Evolutionary conservation across 2,797 vertebrate species (phyloP).

Genomic region (Distichodus sexfasciatus): DNA sequence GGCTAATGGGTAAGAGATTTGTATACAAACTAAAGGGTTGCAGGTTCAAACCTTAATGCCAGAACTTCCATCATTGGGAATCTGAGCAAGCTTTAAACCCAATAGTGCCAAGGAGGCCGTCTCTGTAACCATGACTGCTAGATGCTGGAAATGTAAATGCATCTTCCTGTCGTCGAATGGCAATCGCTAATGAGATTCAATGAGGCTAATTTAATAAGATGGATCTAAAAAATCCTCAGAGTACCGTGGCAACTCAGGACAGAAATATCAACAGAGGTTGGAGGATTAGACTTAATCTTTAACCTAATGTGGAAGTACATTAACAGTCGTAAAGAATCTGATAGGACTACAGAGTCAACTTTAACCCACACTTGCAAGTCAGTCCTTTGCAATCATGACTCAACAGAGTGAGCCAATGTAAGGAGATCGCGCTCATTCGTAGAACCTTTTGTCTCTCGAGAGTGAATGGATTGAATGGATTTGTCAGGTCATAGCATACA

Average conservation of each 20-base stretch:
- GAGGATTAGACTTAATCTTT: background rate
- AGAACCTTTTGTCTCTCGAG: too few species aligned
- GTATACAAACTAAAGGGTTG: too few species aligned
- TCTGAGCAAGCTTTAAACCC: too few species aligned
- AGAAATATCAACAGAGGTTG: background rate
- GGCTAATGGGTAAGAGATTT: too few species aligned
- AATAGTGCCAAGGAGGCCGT: too few species aligned
- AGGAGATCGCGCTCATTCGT: background rate
- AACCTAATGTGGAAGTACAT: background rate
- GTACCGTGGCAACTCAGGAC: background rate
- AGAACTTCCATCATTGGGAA: too few species aligned
- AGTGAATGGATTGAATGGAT: too few species aligned
- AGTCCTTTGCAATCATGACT: background rate
- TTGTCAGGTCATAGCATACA: background rate
- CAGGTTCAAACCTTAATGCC: too few species aligned
- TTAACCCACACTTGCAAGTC: background rate
- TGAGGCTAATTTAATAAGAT: slow-evolving; percentile 9
- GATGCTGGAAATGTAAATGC: too few species aligned
- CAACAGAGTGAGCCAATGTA: background rate
- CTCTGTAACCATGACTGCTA: too few species aligned
- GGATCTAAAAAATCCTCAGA: background rate
- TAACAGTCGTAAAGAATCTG: background rate
- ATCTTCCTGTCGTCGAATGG: background rate
- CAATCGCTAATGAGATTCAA: background rate
- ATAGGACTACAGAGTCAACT: background rate